Conservation (phyloP, 2,113 vertebrate species). For the Paramormyrops kingsleyae region DNA sequence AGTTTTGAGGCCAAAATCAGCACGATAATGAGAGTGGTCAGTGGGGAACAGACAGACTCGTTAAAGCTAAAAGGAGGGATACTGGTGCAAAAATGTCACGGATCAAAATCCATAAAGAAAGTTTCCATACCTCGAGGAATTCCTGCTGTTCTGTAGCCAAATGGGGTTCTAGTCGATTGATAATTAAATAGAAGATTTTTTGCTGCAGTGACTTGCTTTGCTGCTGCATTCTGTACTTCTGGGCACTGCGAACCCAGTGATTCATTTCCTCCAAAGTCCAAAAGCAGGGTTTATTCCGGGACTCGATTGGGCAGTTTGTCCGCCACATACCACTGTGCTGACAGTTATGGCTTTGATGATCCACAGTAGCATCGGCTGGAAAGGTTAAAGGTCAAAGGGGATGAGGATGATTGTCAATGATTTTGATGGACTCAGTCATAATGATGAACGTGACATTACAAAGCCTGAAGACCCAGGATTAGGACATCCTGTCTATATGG, state of each 20-base stretch:
- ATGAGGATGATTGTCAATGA: background rate
- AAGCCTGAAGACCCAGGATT: background rate
- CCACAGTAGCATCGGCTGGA: background rate
- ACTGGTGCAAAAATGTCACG: background rate
- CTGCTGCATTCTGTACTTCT: background rate
- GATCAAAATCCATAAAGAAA: background rate
- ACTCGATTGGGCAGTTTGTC: background rate
- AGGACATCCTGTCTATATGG: background rate
- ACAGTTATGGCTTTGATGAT: background rate
- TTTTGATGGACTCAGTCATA: background rate
- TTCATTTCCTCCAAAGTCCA: background rate
- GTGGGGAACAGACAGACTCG: background rate
- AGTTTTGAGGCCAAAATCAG: background rate
- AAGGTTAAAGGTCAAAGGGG: background rate
- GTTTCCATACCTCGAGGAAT: background rate
- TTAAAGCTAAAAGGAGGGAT: background rate
- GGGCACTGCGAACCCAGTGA: background rate
- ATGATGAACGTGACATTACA: background rate
- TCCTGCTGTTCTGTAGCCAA: background rate
- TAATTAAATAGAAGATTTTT: background rate
- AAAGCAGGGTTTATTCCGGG: background rate
- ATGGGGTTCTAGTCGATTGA: background rate
- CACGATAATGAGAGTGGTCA: background rate
- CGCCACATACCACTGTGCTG: background rate
- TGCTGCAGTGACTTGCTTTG: background rate